Percentiles rank a stretch among this genome's conserved stretches.
These are phyloP conservation scores for Volucella inanis DNA, from an alignment of 2,888 invertebrate genomes.

Conservation along the genomic window DNA sequence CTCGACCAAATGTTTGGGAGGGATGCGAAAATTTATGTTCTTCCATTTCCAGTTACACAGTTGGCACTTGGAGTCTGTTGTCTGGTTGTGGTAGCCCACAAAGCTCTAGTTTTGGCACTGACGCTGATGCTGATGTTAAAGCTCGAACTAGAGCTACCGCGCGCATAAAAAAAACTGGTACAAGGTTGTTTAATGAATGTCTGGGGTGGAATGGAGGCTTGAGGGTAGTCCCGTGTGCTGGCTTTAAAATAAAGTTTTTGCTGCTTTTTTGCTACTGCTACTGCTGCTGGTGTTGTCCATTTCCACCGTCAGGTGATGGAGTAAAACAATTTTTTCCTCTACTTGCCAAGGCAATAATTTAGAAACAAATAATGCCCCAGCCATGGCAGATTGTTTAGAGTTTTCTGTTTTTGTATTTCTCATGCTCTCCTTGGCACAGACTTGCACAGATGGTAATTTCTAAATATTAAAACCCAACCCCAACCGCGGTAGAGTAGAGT, in stretches of 20 bases:
- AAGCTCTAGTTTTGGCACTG: background rate
- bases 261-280: no score
- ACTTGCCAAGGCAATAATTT: constrained; percentile 46
- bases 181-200: constrained; percentile 66
- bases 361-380: constrained; percentile 27
- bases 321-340: constrained; percentile 13
- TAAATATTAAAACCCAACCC: constrained; percentile 48
- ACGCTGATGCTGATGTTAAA: background rate
- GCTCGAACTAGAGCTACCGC: constrained; percentile 40
- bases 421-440: constrained; percentile 24
- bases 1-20: constrained; percentile 54
- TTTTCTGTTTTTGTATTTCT: constrained; percentile 11
- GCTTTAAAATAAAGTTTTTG: constrained; percentile 59
- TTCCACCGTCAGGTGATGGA: constrained; percentile 31
- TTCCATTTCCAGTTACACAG: constrained; percentile 50
- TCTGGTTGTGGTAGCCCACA: constrained; percentile 64
- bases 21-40: constrained; percentile 64
- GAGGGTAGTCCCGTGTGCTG: background rate
- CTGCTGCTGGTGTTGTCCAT: constrained; percentile 10
- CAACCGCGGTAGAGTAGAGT: constrained; percentile 11
- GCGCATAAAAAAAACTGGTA: constrained; percentile 63
- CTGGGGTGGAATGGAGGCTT: constrained; percentile 25
- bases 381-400: constrained; percentile 25
- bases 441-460: constrained; percentile 64
- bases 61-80: constrained; percentile 39